Evolutionary conservation across 2,888 invertebrate species (phyloP).

Genomic region (Nomada goodeniana): DNA sequence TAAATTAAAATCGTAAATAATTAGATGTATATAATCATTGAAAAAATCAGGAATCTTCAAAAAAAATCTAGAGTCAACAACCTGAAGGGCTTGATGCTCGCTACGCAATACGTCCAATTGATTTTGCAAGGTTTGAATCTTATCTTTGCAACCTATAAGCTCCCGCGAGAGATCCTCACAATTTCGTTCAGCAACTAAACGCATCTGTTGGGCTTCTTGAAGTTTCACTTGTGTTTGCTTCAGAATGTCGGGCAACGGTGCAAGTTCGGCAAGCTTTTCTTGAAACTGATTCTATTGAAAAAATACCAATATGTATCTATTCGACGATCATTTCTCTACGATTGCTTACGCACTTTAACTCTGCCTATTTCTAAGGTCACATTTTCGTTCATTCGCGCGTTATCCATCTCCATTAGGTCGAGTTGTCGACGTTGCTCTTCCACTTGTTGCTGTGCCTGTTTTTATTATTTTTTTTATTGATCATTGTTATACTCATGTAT

Average conservation of each 20-base stretch:
- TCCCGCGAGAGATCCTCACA: conserved; percentile 88
- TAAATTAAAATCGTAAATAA: conserved; percentile 23
- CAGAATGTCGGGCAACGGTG: conserved; percentile 89
- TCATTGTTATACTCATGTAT: background rate
- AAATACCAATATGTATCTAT: background rate
- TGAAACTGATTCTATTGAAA: conserved; percentile 87
- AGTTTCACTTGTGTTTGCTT: conserved; percentile 89
- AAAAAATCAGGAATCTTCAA: too few relatives aligned
- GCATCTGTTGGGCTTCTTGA: conserved; percentile 89
- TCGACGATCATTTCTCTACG: background rate
- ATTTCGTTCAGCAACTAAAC: conserved; percentile 88
- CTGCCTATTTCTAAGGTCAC: conserved; percentile 89
- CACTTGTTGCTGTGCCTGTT: conserved; percentile 88
- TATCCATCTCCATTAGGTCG: conserved; percentile 90
- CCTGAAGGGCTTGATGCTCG: conserved; percentile 75
- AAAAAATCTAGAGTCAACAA: conserved; percentile 29
- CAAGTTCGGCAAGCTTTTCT: conserved; percentile 89
- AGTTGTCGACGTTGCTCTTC: conserved; percentile 90
- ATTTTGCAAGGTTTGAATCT: conserved; percentile 83
- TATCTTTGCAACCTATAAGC: conserved; percentile 87
- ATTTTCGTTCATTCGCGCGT: conserved; percentile 89
- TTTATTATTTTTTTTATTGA: background rate
- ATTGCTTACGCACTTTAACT: conserved; percentile 85
- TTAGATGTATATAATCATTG: background rate
- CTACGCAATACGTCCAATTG: conserved; percentile 79